phyloP scores from a whole-genome alignment of 1,140 invertebrate genomes.

The Popillia japonica region DNA sequence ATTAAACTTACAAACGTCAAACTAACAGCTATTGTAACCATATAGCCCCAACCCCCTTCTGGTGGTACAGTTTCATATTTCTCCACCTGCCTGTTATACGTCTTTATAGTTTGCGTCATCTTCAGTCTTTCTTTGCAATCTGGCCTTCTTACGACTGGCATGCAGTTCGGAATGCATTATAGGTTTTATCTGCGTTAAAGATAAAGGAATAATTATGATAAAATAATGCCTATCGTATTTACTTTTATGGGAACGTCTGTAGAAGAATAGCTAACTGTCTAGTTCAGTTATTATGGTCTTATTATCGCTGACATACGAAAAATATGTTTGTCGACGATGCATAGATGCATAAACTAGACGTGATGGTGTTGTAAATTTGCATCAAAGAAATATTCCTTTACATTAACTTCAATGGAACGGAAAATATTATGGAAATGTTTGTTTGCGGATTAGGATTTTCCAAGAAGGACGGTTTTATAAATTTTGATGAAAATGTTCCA shows the following conservation, averaged over 20 bases:
- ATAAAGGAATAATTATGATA: neutral
- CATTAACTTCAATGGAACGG: neutral
- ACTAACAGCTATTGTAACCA: constrained; percentile 42
- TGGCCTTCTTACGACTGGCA: neutral
- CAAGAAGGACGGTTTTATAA: neutral
- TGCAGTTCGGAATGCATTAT: neutral
- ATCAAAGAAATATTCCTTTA: neutral
- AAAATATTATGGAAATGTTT: neutral
- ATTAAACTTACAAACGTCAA: constrained; percentile 40
- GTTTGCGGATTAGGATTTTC: neutral
- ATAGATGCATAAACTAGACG: neutral
- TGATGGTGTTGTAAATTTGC: neutral
- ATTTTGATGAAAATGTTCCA: neutral
- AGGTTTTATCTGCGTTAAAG: constrained; percentile 2
- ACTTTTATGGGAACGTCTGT: neutral
- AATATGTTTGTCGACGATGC: neutral
- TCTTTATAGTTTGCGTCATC: neutral
- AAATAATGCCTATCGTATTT: neutral
- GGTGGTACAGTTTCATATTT: constrained; percentile 40
- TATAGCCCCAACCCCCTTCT: constrained; percentile 48
- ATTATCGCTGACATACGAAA: neutral
- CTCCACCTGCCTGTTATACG: neutral
- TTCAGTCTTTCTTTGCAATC: neutral
- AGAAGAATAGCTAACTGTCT: neutral
- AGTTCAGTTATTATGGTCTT: neutral